Percentiles rank a stretch among this genome's conserved stretches.
These are phyloP conservation scores for Palythoa grandiflora DNA, from an alignment of 92 coral and sea anemone species.

Conservation along the genomic window DNA sequence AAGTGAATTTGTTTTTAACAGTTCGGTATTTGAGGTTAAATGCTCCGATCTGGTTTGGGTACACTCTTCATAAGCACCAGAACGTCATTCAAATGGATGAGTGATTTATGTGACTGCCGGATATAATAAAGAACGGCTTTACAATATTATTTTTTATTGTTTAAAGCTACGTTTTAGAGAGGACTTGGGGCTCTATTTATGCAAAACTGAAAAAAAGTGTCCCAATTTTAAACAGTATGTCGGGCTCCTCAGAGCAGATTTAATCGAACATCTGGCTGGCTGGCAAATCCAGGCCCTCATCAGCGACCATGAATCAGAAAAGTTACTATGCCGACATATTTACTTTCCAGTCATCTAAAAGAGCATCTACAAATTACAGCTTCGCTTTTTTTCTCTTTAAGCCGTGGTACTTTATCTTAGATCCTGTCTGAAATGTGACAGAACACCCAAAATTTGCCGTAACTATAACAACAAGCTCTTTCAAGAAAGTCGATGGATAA, in stretches of 20 bases:
- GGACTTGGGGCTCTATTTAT: constrained; percentile 8
- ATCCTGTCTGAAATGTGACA: background rate
- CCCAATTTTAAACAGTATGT: constrained; percentile 32
- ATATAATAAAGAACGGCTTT: constrained; percentile 8
- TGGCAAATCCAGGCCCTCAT: background rate
- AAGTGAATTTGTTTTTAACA: background rate
- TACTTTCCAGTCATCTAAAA: constrained; percentile 10
- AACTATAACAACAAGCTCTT: constrained; percentile 19
- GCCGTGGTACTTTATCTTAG: constrained; percentile 16
- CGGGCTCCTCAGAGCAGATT: constrained; percentile 19
- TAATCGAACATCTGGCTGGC: constrained; percentile 43
- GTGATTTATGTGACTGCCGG: constrained; percentile 39
- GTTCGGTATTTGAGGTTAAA: background rate
- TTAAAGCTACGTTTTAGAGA: constrained; percentile 8
- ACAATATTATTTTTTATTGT: constrained; percentile 23
- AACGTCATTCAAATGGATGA: constrained; percentile 23
- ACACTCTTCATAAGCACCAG: constrained; percentile 13
- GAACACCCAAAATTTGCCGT: background rate
- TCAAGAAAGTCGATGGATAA: background rate
- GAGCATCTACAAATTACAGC: constrained; percentile 14
- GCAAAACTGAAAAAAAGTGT: constrained; percentile 12
- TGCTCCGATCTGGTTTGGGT: background rate
- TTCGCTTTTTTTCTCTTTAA: background rate
- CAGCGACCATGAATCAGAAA: constrained; percentile 5
- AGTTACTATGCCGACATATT: constrained; percentile 28